phyloP scores from a whole-genome alignment of 2,888 invertebrate species.

The Parasteatoda lunata region DNA sequence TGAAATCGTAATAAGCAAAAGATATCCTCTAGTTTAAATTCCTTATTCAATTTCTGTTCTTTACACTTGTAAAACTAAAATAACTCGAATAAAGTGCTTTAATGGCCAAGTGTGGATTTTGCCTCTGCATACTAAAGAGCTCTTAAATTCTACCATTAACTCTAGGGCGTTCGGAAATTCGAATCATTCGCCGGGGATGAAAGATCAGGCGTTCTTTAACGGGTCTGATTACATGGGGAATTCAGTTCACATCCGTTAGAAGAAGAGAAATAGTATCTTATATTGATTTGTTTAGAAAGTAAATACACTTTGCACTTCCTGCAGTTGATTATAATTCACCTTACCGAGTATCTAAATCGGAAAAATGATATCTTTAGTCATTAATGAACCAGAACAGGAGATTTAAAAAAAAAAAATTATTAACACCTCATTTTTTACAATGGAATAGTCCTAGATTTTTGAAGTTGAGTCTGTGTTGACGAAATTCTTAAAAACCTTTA shows the following conservation, averaged over 20 bases:
- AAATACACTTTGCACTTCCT: conserved; percentile 60
- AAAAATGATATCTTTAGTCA: not conserved
- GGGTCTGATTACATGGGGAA: conserved; percentile 43
- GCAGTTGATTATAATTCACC: conserved; percentile 50
- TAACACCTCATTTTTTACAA: too few relatives aligned
- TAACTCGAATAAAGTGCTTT: conserved; percentile 29
- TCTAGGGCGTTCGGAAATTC: conserved; percentile 35
- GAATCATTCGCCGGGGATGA: conserved; percentile 42
- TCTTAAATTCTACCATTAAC: conserved; percentile 45
- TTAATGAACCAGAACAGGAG: not conserved
- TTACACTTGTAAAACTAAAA: too few relatives aligned
- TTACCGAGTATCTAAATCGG: not conserved
- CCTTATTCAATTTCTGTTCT: too few relatives aligned
- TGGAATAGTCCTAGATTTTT: not conserved
- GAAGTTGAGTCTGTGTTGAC: not conserved
- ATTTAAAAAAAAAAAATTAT: too few relatives aligned
- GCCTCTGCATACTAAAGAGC: conserved; percentile 42
- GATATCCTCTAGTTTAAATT: too few relatives aligned
- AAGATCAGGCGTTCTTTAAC: conserved; percentile 17
- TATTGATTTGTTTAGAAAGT: conserved; percentile 63
- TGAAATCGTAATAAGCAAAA: too few relatives aligned
- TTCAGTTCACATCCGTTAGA: conserved; percentile 30
- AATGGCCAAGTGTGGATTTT: conserved; percentile 34
- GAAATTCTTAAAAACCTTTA: too few relatives aligned
- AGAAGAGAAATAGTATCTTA: conserved; percentile 12